Evolutionary conservation across 2,113 vertebrate genomes (phyloP).

Genomic region (Nannobrachium achirus): DNA sequence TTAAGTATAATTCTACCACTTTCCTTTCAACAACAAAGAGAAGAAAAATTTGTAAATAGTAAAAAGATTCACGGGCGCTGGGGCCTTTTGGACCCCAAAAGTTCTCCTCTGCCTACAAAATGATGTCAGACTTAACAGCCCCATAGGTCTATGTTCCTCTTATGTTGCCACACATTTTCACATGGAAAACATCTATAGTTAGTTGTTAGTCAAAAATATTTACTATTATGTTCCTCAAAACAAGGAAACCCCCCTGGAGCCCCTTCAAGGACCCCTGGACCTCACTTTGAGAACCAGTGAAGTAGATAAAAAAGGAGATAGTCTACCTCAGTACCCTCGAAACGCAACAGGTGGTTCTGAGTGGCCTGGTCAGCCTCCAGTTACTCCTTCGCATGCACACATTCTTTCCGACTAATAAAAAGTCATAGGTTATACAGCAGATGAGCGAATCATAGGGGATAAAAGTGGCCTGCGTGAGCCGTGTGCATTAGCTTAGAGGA

Average conservation of each 20-base stretch:
- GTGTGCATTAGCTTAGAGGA: neutral
- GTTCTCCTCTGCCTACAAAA: too few relatives aligned
- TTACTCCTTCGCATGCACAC: conserved; percentile 54
- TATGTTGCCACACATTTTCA: too few relatives aligned
- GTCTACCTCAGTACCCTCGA: conserved; percentile 54
- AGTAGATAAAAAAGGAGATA: conserved; percentile 55
- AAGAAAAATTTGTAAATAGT: too few relatives aligned
- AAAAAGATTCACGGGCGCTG: too few relatives aligned
- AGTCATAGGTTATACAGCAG: conserved; percentile 64
- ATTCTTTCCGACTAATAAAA: conserved; percentile 78
- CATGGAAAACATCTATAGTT: too few relatives aligned
- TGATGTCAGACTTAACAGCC: too few relatives aligned
- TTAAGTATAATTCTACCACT: too few relatives aligned
- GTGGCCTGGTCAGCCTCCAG: conserved; percentile 57
- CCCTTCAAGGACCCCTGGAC: too few relatives aligned
- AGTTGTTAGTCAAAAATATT: too few relatives aligned
- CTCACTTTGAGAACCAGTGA: conserved; percentile 36
- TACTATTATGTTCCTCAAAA: neutral
- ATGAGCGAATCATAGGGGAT: conserved; percentile 52
- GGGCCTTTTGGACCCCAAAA: too few relatives aligned
- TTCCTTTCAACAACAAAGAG: too few relatives aligned
- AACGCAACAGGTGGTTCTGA: conserved; percentile 70
- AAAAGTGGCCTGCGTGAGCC: conserved; percentile 12
- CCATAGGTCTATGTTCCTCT: too few relatives aligned
- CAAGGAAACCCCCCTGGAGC: neutral